phyloP scores from a whole-genome alignment of 2,113 vertebrate species.

The Hippocampus guttulatus region DNA sequence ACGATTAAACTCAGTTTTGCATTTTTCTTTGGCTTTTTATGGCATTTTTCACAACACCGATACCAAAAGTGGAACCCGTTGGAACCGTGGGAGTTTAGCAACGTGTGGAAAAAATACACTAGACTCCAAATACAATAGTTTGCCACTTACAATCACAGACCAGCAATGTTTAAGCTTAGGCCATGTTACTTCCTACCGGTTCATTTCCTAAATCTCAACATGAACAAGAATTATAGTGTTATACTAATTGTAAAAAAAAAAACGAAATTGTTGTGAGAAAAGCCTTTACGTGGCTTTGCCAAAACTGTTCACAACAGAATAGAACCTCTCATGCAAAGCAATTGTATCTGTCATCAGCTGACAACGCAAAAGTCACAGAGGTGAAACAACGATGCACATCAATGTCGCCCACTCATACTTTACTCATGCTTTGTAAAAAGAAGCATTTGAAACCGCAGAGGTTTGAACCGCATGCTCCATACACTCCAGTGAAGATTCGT shows the following conservation, averaged over 20 bases:
- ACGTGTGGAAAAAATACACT: not conserved
- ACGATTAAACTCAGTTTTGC: too few relatives aligned
- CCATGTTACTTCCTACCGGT: not conserved
- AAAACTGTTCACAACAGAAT: not conserved
- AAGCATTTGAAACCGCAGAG: not conserved
- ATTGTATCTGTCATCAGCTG: not conserved
- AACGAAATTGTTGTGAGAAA: not conserved
- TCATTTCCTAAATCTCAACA: not conserved
- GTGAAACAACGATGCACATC: conserved; percentile 3
- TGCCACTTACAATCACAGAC: too few relatives aligned
- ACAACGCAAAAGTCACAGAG: not conserved
- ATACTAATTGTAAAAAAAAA: not conserved
- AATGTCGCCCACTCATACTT: not conserved
- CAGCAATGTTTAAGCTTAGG: too few relatives aligned
- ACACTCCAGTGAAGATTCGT: not conserved
- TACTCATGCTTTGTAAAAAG: conserved; percentile 4
- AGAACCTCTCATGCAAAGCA: not conserved
- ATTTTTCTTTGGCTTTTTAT: too few relatives aligned
- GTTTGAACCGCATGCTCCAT: conserved; percentile 1
- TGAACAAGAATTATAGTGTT: not conserved
- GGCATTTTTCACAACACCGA: not conserved
- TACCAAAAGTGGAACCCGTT: not conserved
- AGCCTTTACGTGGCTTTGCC: not conserved
- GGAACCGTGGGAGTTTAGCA: not conserved
- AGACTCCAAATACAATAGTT: not conserved